Evolutionary conservation across 2,113 vertebrate species (phyloP), one percentile per base, ranked within the genome.

Genomic region (Camelus dromedarius): DNA sequence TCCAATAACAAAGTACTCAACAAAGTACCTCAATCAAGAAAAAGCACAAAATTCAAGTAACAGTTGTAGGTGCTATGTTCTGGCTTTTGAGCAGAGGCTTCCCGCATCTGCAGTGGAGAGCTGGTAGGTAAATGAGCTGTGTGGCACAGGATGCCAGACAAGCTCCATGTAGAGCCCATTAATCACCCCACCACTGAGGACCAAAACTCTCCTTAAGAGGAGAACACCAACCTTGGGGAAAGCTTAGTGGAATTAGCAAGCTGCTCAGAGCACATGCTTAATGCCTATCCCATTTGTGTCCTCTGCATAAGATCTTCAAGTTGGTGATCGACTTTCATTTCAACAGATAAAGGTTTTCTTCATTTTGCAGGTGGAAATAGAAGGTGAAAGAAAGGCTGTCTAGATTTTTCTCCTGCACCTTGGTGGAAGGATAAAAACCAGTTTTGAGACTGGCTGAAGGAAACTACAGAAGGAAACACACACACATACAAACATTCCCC

Each of bases 41-140:
- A 77, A 72, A 96, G 70, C 88, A 90, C 88, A 87, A 83, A 91
- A 92, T 95, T 96, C 97, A 97, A 96, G 91, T 95, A 96, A 89
- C 76, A 94, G 90, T 38, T n/a, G 2, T 62, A 54, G 76, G 60
- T n/a, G 77, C 81, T 52, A 3, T 42, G 66, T 84, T 86, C 92
- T 87, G 50, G 89, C 70, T 95, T 92, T 58, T 46, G 46, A 56
- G 69, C 54, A 81, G 72, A 87, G 32, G 75, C 93, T 13, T 7
- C 19, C 42, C 1, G 22, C 10, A 0, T 42, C 86, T 86, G 60
- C 12, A 0, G 0, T 20, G 15, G 48, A 67, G 76, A 92, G 84
- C 93, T 69, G 91, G 96, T 35, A 9, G 46, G 76, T 46, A 3
- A n/a, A 15, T 1, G 54, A 82, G 79, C 58, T 35, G 19, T 2